Evolutionary conservation across 2,797 vertebrate species (phyloP).

Genomic region (Perodicticus potto): DNA sequence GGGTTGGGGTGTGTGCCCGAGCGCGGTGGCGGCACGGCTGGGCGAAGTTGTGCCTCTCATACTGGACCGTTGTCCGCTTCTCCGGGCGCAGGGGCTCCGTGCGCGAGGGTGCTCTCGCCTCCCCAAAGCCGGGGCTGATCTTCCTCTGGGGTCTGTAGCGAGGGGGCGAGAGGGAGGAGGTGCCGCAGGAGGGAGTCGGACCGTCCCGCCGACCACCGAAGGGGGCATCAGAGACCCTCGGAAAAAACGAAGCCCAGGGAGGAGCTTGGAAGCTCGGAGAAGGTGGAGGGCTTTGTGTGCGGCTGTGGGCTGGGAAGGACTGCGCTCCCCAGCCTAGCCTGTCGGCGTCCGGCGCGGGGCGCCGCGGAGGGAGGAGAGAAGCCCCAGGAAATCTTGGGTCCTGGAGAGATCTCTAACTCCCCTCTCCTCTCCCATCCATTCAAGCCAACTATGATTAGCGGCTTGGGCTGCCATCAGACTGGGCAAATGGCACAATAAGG

Average conservation of each 20-base stretch:
- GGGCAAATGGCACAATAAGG: slow-evolving; percentile 32
- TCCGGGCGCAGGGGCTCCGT: not conserved
- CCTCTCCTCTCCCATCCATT: not conserved
- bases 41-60: not conserved
- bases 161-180: slow-evolving; percentile 50
- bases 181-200: slow-evolving; percentile 1
- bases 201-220: slow-evolving; percentile 80
- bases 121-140: not conserved
- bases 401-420: not conserved
- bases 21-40: slow-evolving; percentile 10
- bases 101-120: not conserved
- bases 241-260: slow-evolving; percentile 67
- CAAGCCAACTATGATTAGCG: not conserved
- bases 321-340: not conserved
- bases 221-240: slow-evolving; percentile 83
- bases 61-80: not conserved
- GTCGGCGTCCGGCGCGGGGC: not conserved
- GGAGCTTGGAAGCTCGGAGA: slow-evolving; percentile 70
- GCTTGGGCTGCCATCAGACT: slow-evolving; percentile 35
- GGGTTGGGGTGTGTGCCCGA: slow-evolving; percentile 7
- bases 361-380: not conserved
- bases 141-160: not conserved
- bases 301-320: not conserved
- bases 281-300: slow-evolving; percentile 82
- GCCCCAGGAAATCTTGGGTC: not conserved